These are phyloP conservation scores for Bubo scandiacus DNA, from an alignment of 2,113 vertebrate species.

Conservation along the genomic window DNA sequence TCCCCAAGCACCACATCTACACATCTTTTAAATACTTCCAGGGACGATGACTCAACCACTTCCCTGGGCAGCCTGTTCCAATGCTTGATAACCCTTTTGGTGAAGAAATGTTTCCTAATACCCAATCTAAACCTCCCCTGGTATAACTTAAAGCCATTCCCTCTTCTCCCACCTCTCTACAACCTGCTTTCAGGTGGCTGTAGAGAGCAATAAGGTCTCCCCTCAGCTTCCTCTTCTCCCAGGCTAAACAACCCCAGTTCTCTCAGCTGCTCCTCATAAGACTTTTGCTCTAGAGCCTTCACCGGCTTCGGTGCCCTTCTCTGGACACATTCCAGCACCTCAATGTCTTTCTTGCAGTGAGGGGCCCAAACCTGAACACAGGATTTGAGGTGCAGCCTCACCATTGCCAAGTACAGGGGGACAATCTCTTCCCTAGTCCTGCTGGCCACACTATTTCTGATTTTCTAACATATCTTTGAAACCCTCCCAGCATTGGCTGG, in stretches of 20 bases:
- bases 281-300: not conserved
- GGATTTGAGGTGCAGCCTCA: not conserved
- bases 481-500: fast-evolving
- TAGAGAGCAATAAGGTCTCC: not conserved
- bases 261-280: not conserved
- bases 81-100: not conserved
- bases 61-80: not conserved
- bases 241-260: not conserved
- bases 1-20: not conserved
- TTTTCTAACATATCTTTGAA: not conserved
- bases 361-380: not conserved
- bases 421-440: not conserved
- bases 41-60: not conserved
- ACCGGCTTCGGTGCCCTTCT: not conserved
- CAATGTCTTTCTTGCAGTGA: not conserved
- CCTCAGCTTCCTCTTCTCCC: not conserved
- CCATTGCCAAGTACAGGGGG: no score
- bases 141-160: not conserved
- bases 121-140: not conserved
- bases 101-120: not conserved
- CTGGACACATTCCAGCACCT: not conserved
- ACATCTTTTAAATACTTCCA: not conserved
- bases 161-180: not conserved
- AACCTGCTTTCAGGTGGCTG: not conserved
- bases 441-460: not conserved